Evolutionary conservation across 2,113 vertebrate species (phyloP).

Genomic region (Propithecus coquereli): DNA sequence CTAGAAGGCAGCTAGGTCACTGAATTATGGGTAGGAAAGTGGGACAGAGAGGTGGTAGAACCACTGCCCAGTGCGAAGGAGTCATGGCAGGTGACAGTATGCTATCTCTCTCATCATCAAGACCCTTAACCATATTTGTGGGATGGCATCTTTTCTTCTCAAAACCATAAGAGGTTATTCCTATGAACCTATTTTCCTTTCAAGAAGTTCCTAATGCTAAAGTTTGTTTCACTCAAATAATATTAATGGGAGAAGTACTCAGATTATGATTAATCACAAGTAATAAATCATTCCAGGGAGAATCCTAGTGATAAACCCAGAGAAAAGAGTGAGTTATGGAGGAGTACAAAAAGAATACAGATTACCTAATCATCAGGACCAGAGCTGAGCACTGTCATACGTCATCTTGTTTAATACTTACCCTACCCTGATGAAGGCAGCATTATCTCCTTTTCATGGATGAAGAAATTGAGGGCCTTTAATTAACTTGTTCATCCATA

Average conservation of each 20-base stretch:
- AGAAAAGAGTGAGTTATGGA: slow-evolving; percentile 21
- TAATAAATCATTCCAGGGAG: not conserved
- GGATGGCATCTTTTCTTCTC: not conserved
- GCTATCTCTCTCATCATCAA: not conserved
- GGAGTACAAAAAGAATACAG: not conserved
- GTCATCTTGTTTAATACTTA: not conserved
- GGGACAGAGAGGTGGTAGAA: not conserved
- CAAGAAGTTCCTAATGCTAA: not conserved
- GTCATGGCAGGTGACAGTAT: not conserved
- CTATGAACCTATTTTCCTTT: slow-evolving; percentile 21
- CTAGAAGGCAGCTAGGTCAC: not conserved
- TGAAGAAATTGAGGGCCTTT: not conserved
- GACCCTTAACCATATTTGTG: not conserved
- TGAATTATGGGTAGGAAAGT: not conserved
- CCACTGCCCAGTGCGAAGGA: not conserved
- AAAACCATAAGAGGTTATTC: not conserved
- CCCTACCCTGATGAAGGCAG: not conserved
- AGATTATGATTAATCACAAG: slow-evolving; percentile 4
- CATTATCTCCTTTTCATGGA: not conserved
- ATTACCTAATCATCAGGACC: not conserved
- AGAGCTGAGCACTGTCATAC: not conserved
- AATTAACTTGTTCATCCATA: not conserved
- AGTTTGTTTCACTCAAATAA: not conserved
- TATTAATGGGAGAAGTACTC: not conserved
- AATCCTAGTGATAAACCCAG: slow-evolving; percentile 10